phyloP scores from a whole-genome alignment of 2,113 vertebrate species.

The Rhodinocichla rosea region DNA sequence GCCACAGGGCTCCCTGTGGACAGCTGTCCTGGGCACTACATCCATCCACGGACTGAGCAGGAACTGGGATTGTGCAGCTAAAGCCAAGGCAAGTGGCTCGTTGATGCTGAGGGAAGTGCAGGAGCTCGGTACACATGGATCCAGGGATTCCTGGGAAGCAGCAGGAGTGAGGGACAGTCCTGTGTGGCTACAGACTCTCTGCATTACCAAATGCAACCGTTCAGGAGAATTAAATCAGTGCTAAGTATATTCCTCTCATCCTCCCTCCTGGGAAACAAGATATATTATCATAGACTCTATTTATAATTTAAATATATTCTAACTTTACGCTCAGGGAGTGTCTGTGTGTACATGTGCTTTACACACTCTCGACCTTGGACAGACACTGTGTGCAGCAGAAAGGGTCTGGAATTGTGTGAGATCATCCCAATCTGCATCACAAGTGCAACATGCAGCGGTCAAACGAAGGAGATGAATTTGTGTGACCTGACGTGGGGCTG shows the following conservation, averaged over 20 bases:
- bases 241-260: background rate
- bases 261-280: conserved; percentile 12
- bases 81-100: background rate
- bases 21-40: background rate
- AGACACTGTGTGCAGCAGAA: background rate
- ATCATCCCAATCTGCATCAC: background rate
- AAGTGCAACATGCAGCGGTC: background rate
- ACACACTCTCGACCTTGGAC: background rate
- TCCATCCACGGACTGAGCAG: rapidly evolving
- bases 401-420: background rate
- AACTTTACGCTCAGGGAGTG: background rate
- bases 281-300: conserved; percentile 43
- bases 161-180: background rate
- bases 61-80: background rate
- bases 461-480: background rate
- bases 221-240: background rate
- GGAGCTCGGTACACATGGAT: background rate
- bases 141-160: background rate
- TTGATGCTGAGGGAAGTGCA: background rate
- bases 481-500: background rate
- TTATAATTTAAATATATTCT: conserved; percentile 58
- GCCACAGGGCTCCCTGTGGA: background rate
- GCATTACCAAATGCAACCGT: background rate
- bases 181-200: background rate
- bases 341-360: background rate